These are phyloP conservation scores for Steatocranus sp. DNA, from an alignment of 2,797 vertebrate species.

Conservation along the genomic window DNA sequence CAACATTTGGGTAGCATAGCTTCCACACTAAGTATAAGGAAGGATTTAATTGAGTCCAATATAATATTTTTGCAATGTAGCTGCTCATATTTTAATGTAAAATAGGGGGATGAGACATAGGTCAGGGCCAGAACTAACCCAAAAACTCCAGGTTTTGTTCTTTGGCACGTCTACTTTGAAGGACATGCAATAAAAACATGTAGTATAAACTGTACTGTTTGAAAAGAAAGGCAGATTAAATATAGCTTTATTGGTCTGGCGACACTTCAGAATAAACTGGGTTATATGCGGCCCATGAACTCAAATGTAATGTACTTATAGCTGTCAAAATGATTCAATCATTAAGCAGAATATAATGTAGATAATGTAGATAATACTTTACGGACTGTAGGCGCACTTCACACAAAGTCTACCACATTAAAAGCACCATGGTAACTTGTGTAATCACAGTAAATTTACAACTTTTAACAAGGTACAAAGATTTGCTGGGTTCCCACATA, in stretches of 20 bases:
- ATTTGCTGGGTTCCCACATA: not conserved
- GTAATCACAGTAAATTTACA: not conserved
- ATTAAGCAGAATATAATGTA: not conserved
- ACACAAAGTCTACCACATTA: not conserved
- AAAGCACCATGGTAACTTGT: not conserved
- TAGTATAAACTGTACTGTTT: not conserved
- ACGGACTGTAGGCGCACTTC: not conserved
- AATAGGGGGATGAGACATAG: not conserved
- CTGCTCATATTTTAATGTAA: not conserved
- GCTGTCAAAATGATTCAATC: not conserved
- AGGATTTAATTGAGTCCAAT: not conserved
- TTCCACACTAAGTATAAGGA: not conserved
- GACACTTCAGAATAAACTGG: not conserved
- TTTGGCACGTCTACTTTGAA: not conserved
- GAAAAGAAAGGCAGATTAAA: not conserved
- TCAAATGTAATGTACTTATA: not conserved
- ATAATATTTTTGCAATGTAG: not conserved
- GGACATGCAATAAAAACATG: not conserved
- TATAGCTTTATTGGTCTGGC: not conserved
- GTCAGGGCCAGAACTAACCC: not conserved
- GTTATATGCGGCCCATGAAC: not conserved
- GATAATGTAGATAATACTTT: not conserved
- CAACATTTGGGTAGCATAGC: not conserved
- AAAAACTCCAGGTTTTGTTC: not conserved
- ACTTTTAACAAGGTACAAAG: not conserved